A percentile compares a stretch with the other conserved stretches of the same genome.
These are phyloP conservation scores for Parauchenoglanis punctatus DNA, from an alignment of 2,797 vertebrate genomes.

Conservation along the genomic window DNA sequence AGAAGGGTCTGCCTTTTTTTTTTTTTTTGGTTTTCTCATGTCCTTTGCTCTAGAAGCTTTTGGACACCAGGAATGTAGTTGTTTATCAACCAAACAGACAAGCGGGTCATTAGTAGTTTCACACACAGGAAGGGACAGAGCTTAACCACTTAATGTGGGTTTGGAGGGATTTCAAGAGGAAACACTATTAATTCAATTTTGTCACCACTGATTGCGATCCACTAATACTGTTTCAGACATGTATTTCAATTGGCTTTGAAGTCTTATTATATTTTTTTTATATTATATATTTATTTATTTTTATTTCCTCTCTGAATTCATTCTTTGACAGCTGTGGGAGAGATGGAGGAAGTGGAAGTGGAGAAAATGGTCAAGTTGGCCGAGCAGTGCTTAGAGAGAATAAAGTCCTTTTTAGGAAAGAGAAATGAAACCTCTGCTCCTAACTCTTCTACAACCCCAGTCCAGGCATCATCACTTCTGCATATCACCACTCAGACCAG, in stretches of 20 bases:
- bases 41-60: not conserved
- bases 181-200: not conserved
- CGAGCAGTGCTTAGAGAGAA: constrained; percentile 91
- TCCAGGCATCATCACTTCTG: constrained; percentile 29
- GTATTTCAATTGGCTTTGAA: not conserved
- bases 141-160: not conserved
- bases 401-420: constrained; percentile 82
- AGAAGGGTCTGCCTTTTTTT: not conserved
- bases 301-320: not conserved
- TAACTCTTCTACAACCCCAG: constrained; percentile 18
- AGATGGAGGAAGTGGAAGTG: constrained; percentile 75
- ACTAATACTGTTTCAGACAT: not conserved
- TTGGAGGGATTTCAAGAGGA: not conserved
- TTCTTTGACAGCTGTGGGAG: constrained; percentile 66
- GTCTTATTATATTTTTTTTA: not conserved
- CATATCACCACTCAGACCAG: not conserved
- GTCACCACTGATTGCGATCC: not conserved
- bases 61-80: not conserved
- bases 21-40: not conserved
- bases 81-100: constrained; percentile 1
- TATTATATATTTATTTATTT: not conserved
- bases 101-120: not conserved
- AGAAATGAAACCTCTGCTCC: constrained; percentile 44
- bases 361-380: constrained; percentile 90
- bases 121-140: not conserved